Evolutionary conservation across 2,113 vertebrate species (phyloP), one percentile per base, ranked within the genome.

Genomic region (Coreoperca whiteheadi): DNA sequence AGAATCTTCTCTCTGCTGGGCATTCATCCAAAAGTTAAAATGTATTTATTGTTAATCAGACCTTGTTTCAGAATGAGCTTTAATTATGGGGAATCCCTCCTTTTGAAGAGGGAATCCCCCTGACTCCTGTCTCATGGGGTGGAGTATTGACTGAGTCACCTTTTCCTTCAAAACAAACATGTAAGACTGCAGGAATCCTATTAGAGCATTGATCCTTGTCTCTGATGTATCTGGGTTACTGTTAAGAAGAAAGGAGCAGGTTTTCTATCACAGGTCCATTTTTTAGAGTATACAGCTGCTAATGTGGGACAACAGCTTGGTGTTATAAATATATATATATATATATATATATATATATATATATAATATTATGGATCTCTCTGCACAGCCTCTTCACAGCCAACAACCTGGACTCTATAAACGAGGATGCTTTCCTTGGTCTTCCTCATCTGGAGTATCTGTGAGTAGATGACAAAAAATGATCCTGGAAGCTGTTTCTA

Each of bases 371-470:
- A 4, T 21, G 20, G 4, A 46, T 74, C 9, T 88, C 75, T 87
- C 25, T 61, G 37, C 63, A 50, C 95, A 99, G 98, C 89, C 96
- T 99, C 93, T 99, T 99, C 94, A 98, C 98, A 67, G 97, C 97
- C 81, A 99, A 99, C 87, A 96, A 97, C 87, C 97, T 99, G 91
- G 97, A 98, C 85, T 96, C 95, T 69, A 97, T 99, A 91, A 96
- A 97, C 76, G 96, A 99, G 89, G 98, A 99, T 87, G 97, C 97
- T 81, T 99, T 99, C 94, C 96, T 97, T 51, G 97, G 98, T 74
- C 97, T 99, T 92, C 97, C 98, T 88, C 98, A 98, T 91, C 96
- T 99, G 93, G 97, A 99, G 94, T 99, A 99, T 95, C 96, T 99
- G 98, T 99, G 94, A 98, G 98, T 97, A 94, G 2, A 75, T n/a